phyloP scores from a whole-genome alignment of 2,113 vertebrate species.

The Stigmatopora argus region DNA sequence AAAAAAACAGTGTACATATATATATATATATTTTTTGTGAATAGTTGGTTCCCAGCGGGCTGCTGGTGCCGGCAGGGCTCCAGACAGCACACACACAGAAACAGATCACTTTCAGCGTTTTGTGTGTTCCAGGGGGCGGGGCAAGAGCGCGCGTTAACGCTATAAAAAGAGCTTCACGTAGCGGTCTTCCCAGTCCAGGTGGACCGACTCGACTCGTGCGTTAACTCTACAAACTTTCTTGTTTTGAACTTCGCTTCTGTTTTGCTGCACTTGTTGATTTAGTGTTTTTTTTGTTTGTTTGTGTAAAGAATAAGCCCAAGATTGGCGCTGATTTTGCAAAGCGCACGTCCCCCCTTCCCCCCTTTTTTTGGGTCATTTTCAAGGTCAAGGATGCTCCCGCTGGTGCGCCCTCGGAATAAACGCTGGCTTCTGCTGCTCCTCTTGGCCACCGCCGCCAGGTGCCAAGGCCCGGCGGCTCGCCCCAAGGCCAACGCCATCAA shows the following conservation, averaged over 20 bases:
- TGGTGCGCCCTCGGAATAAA: slow-evolving; percentile 74
- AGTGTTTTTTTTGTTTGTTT: too few relatives aligned
- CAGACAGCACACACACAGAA: slow-evolving; percentile 47
- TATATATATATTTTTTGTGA: slow-evolving; percentile 25
- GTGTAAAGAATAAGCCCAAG: background rate
- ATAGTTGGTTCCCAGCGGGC: slow-evolving; percentile 51
- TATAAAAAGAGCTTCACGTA: slow-evolving; percentile 76
- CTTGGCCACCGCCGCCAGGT: slow-evolving; percentile 76
- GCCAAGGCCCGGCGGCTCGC: slow-evolving; percentile 74
- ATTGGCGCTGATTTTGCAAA: background rate
- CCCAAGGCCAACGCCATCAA: slow-evolving; percentile 93
- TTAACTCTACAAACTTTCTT: slow-evolving; percentile 21
- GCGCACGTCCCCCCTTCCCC: background rate
- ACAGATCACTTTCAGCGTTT: slow-evolving; percentile 67
- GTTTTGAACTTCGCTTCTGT: background rate
- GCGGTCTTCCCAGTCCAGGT: slow-evolving; percentile 41
- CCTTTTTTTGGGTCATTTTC: slow-evolving; percentile 13
- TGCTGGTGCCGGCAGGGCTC: slow-evolving; percentile 60
- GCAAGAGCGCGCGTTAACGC: slow-evolving; percentile 63
- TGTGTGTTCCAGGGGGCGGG: slow-evolving; percentile 69
- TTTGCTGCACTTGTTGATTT: background rate
- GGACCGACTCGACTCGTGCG: slow-evolving; percentile 9
- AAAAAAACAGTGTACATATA: slow-evolving; percentile 62
- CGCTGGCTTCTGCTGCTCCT: slow-evolving; percentile 79
- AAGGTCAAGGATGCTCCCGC: slow-evolving; percentile 69